A percentile compares a stretch with the other conserved stretches of the same genome.
phyloP scores from a whole-genome alignment of 92 coral and sea anemone genomes.

The Heteractis magnifica region DNA sequence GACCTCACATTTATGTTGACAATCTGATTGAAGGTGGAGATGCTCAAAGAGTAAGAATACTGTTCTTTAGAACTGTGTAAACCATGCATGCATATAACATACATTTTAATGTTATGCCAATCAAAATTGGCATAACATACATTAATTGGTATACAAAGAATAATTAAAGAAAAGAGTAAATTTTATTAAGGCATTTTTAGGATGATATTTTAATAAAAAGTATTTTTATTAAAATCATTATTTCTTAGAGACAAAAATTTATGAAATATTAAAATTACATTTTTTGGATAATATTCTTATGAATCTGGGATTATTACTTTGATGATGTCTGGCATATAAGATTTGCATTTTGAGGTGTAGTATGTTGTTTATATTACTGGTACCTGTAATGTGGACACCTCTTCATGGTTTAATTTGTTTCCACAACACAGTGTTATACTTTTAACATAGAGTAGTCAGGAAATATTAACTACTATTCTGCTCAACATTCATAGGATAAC shows the following conservation, averaged over 20 bases:
- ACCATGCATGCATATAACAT: too few relatives aligned
- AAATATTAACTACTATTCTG: constrained; percentile 7
- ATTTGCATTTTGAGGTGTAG: constrained; percentile 34
- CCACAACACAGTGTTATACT: neutral
- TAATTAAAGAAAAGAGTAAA: too few relatives aligned
- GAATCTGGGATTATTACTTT: neutral
- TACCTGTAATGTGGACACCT: constrained; percentile 11
- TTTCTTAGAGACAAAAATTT: neutral
- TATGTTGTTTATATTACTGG: constrained; percentile 6
- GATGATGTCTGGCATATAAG: neutral
- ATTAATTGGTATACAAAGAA: too few relatives aligned
- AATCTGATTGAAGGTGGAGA: constrained; percentile 93
- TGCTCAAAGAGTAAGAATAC: constrained; percentile 61
- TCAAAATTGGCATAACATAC: too few relatives aligned
- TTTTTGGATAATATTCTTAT: neutral
- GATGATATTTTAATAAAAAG: neutral
- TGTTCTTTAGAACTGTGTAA: neutral
- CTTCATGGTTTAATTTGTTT: neutral
- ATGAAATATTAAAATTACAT: neutral
- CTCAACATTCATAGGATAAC: constrained; percentile 53
- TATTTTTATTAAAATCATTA: neutral
- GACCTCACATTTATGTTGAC: constrained; percentile 84
- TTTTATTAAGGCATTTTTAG: neutral
- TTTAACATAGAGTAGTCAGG: neutral
- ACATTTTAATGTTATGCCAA: too few relatives aligned